Conservation (phyloP, 2,888 invertebrate genomes). For the Helicoverpa assulta region DNA sequence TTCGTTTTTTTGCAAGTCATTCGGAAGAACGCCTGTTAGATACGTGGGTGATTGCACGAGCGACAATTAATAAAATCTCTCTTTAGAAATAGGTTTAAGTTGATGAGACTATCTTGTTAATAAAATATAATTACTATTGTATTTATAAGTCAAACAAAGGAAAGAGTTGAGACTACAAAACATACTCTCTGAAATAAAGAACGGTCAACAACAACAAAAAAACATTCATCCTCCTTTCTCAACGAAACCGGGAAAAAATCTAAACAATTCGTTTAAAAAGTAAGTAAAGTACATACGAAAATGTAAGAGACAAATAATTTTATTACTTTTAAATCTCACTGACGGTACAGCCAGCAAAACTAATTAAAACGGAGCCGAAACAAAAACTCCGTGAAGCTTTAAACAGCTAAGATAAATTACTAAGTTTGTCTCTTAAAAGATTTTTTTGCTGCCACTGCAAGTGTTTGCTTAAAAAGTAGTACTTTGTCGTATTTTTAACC, state of each 20-base stretch:
- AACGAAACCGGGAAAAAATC: constrained; percentile 20
- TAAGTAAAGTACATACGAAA: constrained; percentile 46
- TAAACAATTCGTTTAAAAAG: constrained; percentile 45
- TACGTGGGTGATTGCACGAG: too few relatives aligned
- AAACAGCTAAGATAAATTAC: constrained; percentile 84
- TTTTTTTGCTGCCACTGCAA: constrained; percentile 49
- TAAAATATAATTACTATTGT: too few relatives aligned
- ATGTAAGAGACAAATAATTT: constrained; percentile 66
- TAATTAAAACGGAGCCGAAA: constrained; percentile 81
- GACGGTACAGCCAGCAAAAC: constrained; percentile 74
- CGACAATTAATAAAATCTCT: too few relatives aligned
- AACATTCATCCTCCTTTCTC: constrained; percentile 17
- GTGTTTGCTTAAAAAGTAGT: constrained; percentile 29
- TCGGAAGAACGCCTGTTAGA: too few relatives aligned
- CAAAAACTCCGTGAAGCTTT: constrained; percentile 75
- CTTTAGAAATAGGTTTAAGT: too few relatives aligned
- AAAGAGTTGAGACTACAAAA: too few relatives aligned
- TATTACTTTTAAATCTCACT: constrained; percentile 78
- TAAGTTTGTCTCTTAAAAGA: constrained; percentile 77
- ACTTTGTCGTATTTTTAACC: constrained; percentile 13
- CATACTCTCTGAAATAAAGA: too few relatives aligned
- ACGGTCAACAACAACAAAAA: neutral
- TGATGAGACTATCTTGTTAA: too few relatives aligned
- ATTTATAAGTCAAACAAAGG: too few relatives aligned
- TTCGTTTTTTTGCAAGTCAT: neutral